Evolutionary conservation across 2,888 invertebrate genomes (phyloP).

Genomic region (Hydrotaea diabolus): DNA sequence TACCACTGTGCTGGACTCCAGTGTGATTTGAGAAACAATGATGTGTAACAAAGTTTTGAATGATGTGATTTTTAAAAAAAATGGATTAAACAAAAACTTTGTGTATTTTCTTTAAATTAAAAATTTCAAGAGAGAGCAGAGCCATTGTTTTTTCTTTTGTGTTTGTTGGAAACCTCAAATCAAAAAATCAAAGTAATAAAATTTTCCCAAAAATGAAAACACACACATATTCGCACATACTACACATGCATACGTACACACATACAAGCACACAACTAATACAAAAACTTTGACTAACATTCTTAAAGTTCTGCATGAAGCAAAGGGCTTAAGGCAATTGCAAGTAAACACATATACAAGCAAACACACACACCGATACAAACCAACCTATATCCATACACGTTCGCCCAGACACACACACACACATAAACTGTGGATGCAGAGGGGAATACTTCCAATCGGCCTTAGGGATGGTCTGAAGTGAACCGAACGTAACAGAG

Average conservation of each 20-base stretch:
- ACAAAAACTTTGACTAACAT: slow-evolving; percentile 63
- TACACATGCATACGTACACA: slow-evolving; percentile 26
- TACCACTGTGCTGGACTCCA: not conserved
- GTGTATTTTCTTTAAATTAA: slow-evolving; percentile 37
- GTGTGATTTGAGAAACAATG: slow-evolving; percentile 2
- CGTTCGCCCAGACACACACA: not conserved
- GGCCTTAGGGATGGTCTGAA: slow-evolving; percentile 60
- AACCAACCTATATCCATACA: slow-evolving; percentile 41
- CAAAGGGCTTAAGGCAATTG: slow-evolving; percentile 55
- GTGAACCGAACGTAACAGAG: slow-evolving; percentile 59
- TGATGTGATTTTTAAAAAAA: slow-evolving; percentile 20
- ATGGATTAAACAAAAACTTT: slow-evolving; percentile 40
- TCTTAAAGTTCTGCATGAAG: slow-evolving; percentile 64
- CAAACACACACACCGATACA: not conserved
- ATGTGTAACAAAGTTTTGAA: slow-evolving; percentile 21
- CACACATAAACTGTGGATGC: not conserved
- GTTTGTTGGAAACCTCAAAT: slow-evolving; percentile 44
- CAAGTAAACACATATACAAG: slow-evolving; percentile 37
- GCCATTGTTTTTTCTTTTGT: slow-evolving; percentile 5
- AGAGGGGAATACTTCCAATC: slow-evolving; percentile 55
- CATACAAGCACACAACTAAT: slow-evolving; percentile 49
- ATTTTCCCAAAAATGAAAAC: slow-evolving; percentile 50
- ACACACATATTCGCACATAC: slow-evolving; percentile 25
- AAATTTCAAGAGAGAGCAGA: slow-evolving; percentile 12
- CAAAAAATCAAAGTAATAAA: slow-evolving; percentile 59